These are phyloP conservation scores for Enteromius unitaeniatus DNA, from an alignment of 2,797 vertebrate species.

Conservation along the genomic window DNA sequence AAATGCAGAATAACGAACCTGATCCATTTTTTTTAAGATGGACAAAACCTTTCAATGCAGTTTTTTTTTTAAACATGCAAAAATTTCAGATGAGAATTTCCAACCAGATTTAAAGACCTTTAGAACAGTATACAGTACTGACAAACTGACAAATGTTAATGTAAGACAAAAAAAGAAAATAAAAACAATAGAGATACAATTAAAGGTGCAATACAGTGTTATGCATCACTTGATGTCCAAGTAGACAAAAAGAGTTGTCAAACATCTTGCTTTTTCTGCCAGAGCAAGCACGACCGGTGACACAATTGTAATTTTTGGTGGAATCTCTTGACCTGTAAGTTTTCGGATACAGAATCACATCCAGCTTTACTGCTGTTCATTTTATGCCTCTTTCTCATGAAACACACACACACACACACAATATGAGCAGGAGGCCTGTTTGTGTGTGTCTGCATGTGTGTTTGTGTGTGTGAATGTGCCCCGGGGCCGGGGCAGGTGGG, in stretches of 20 bases:
- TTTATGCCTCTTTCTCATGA: constrained; percentile 7
- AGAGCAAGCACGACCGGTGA: neutral
- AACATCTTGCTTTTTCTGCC: neutral
- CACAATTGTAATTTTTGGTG: neutral
- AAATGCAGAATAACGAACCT: too few relatives aligned
- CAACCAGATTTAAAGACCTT: too few relatives aligned
- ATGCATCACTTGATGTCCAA: neutral
- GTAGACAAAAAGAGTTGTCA: neutral
- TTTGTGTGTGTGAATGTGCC: constrained; percentile 55
- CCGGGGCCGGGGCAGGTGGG: constrained; percentile 82
- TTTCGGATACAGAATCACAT: neutral
- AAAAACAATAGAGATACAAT: neutral
- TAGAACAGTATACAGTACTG: too few relatives aligned
- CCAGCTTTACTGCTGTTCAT: neutral
- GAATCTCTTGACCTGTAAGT: neutral
- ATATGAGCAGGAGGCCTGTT: constrained; percentile 38
- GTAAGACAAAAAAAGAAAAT: neutral
- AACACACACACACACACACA: neutral
- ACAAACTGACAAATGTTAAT: neutral
- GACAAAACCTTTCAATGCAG: too few relatives aligned
- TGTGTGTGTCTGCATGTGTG: constrained; percentile 47
- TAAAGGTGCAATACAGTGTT: neutral
- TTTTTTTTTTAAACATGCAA: too few relatives aligned
- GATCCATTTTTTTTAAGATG: too few relatives aligned
- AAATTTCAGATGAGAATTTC: too few relatives aligned